A percentile compares a stretch with the other conserved stretches of the same genome.
These are phyloP conservation scores for Acleris laterana DNA, from an alignment of 2,888 invertebrate species.

Conservation along the genomic window DNA sequence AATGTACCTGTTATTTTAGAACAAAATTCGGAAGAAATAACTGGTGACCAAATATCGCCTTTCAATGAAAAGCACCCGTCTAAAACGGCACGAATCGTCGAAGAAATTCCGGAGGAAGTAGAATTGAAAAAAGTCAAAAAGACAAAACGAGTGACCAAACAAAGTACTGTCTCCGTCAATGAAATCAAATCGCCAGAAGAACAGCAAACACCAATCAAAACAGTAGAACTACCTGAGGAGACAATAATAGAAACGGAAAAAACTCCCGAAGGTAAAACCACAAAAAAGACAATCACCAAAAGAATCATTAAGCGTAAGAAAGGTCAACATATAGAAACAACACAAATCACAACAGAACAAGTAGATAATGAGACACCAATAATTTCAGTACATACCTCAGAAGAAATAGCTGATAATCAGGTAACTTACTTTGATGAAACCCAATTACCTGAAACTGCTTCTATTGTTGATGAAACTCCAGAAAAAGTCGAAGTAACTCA, in stretches of 20 bases:
- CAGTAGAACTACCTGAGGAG: constrained; percentile 11
- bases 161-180: constrained; percentile 37
- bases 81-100: neutral
- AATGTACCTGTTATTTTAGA: constrained; percentile 43
- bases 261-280: constrained; percentile 44
- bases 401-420: constrained; percentile 52
- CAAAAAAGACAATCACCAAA: constrained; percentile 44
- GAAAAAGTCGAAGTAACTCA: constrained; percentile 38
- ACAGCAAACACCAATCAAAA: constrained; percentile 36
- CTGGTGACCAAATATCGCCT: neutral
- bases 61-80: neutral
- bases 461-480: constrained; percentile 11
- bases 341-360: constrained; percentile 48
- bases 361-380: constrained; percentile 45
- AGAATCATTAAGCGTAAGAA: constrained; percentile 13
- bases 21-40: constrained; percentile 10
- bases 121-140: constrained; percentile 22
- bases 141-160: constrained; percentile 35
- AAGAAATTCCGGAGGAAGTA: neutral
- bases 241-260: neutral
- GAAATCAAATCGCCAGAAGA: constrained; percentile 40
- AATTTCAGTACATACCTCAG: constrained; percentile 50
- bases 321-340: constrained; percentile 15
- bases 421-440: constrained; percentile 46
- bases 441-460: constrained; percentile 13